A percentile compares a stretch with the other conserved stretches of the same genome.
These are phyloP conservation scores for Papilio glaucus DNA, from an alignment of 1,140 invertebrate genomes.

Conservation along the genomic window DNA sequence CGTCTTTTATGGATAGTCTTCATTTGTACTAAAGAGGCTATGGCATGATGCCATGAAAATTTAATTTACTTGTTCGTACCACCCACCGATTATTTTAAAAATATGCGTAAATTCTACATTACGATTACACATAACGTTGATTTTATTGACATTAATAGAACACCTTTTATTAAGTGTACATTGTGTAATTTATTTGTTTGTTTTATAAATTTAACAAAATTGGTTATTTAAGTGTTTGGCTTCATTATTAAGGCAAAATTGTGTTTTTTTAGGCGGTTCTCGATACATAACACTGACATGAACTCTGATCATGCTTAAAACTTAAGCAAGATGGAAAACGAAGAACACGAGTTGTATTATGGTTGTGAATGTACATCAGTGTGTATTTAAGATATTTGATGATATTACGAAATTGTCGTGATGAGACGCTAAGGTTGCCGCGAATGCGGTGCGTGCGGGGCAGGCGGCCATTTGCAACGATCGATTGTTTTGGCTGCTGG, in stretches of 20 bases:
- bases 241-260: no score
- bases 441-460: background rate
- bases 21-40: background rate
- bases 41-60: background rate
- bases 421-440: background rate
- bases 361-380: background rate
- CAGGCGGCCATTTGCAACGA: slow-evolving; percentile 68
- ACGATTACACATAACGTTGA: no score
- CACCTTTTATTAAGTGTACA: no score
- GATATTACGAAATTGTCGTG: background rate
- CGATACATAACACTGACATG: background rate
- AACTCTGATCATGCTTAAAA: no score
- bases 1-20: slow-evolving; percentile 21
- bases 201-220: no score
- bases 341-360: no score
- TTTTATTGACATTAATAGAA: no score
- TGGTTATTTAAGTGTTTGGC: no score
- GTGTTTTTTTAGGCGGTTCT: no score
- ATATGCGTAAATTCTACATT: background rate
- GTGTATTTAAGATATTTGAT: background rate
- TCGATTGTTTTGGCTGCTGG: slow-evolving; percentile 81
- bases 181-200: no score
- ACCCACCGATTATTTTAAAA: background rate
- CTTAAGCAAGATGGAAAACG: no score
- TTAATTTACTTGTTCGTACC: slow-evolving; percentile 3